Evolutionary conservation across 2,113 vertebrate genomes (phyloP).

Genomic region (Dendrocopos noguchii): DNA sequence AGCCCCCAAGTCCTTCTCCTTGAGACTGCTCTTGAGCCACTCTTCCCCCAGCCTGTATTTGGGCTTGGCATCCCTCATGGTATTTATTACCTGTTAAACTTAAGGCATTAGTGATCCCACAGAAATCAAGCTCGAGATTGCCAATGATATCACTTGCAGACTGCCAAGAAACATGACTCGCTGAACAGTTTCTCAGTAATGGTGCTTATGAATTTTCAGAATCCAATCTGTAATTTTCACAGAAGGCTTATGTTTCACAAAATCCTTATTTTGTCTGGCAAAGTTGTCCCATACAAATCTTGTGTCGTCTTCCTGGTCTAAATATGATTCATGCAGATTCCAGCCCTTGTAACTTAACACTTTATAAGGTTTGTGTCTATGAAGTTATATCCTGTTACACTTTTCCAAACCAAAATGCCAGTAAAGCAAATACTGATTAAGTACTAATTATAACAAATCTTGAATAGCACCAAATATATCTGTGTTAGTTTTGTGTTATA

Average conservation of each 20-base stretch:
- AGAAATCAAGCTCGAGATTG: background rate
- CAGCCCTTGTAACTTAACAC: background rate
- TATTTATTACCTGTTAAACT: background rate
- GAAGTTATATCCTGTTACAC: background rate
- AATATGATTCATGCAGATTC: background rate
- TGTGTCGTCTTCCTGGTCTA: background rate
- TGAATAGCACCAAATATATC: background rate
- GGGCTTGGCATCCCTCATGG: background rate
- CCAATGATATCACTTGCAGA: background rate
- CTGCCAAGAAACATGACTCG: background rate
- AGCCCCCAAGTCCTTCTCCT: too few species aligned
- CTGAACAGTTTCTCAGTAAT: background rate
- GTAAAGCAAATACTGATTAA: background rate
- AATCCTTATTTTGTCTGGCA: background rate
- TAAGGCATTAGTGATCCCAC: background rate
- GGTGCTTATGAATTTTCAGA: background rate
- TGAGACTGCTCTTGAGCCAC: too few species aligned
- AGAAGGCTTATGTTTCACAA: background rate
- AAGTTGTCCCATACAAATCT: background rate
- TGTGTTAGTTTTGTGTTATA: background rate
- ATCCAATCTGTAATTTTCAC: background rate
- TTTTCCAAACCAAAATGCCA: background rate
- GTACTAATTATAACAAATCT: background rate
- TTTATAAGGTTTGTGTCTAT: background rate
- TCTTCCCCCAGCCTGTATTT: too few species aligned